Conservation (phyloP, 2,888 invertebrate genomes). For the Melolontha melolontha region DNA sequence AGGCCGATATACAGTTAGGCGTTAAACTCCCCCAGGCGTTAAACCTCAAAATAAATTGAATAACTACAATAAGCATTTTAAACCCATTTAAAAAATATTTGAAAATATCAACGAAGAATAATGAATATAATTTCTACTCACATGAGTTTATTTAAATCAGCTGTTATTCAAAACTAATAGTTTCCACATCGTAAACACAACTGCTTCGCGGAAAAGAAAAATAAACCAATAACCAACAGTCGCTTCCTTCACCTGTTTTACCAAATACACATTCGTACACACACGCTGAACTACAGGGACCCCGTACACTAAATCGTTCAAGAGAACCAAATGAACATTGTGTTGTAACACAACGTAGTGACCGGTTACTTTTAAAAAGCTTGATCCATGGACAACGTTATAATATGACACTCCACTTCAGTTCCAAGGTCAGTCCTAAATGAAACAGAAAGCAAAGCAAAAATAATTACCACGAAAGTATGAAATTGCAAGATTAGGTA, state of each 20-base stretch:
- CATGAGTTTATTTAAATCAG: slow-evolving; percentile 3
- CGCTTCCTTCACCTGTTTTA: too few relatives aligned
- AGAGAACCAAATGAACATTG: slow-evolving; percentile 15
- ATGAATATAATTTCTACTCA: slow-evolving; percentile 8
- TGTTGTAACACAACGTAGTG: slow-evolving; percentile 25
- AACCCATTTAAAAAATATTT: background rate
- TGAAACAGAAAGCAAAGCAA: slow-evolving; percentile 27
- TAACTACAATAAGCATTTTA: background rate
- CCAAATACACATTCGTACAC: too few relatives aligned
- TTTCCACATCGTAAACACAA: slow-evolving; percentile 2
- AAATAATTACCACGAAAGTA: background rate
- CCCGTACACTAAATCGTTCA: background rate
- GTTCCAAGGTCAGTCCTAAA: slow-evolving; percentile 23
- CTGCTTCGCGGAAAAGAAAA: background rate
- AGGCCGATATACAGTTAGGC: slow-evolving; percentile 34
- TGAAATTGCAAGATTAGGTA: too few relatives aligned
- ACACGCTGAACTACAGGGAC: too few relatives aligned
- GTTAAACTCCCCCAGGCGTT: slow-evolving; percentile 25
- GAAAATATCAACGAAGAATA: background rate
- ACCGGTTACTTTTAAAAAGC: slow-evolving; percentile 33
- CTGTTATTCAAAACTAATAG: slow-evolving; percentile 5
- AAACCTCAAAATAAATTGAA: background rate
- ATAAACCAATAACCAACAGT: background rate
- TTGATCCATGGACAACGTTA: slow-evolving; percentile 17
- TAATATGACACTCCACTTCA: slow-evolving; percentile 21